Evolutionary conservation across 2,113 vertebrate genomes (phyloP), one percentile per base, ranked within the genome.

Genomic region (Myanophis thanlyinensis): DNA sequence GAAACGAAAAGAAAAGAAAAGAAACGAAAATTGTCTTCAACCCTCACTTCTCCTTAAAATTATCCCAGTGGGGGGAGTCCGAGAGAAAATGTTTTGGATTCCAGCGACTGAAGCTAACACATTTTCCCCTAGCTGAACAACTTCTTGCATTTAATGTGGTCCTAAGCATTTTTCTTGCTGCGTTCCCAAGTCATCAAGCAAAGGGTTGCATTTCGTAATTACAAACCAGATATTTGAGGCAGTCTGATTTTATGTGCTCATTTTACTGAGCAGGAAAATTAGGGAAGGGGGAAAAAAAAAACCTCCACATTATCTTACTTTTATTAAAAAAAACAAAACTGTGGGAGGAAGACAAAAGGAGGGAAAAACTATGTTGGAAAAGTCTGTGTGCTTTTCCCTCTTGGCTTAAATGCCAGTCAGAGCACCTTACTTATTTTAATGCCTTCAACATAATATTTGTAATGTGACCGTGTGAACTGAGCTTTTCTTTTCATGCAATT

Each of bases 31-130:
- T 94, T 91, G n/a, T 86, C 85, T 93, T 93, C 94, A 93, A 88
- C 92, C 93, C 93, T 90, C 90, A 87, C 93, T 92, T 93, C 40
- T 44, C 51, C 85, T 91, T 91, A 44, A 92, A 91, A 87, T 93
- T 53, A 80, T 86, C 44, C 30, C 73, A 94, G 94, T 95, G 93
- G 94, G 93, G 93, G 93, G 93, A 91, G 92, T 80, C 54, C 6
- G 3, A n/a, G 46, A 51, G 54, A 51, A 86, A 48, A 62, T 53
- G 85, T 59, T 48, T 48, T 47, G 85, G 53, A 91, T 62, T 67
- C 30, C 54, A 67, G 56, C 44, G 44, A 30, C 30, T 22, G 25
- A 35, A 47, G 44, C 46, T 5, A 30, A 87, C 1, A 23, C 11
- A 6, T 87, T 87, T 87, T 46, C 12, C 3, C 90, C 44, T 10